Evolutionary conservation across 2,888 invertebrate genomes (phyloP), one percentile per base, ranked within the genome.

Genomic region (Beris chalybata): DNA sequence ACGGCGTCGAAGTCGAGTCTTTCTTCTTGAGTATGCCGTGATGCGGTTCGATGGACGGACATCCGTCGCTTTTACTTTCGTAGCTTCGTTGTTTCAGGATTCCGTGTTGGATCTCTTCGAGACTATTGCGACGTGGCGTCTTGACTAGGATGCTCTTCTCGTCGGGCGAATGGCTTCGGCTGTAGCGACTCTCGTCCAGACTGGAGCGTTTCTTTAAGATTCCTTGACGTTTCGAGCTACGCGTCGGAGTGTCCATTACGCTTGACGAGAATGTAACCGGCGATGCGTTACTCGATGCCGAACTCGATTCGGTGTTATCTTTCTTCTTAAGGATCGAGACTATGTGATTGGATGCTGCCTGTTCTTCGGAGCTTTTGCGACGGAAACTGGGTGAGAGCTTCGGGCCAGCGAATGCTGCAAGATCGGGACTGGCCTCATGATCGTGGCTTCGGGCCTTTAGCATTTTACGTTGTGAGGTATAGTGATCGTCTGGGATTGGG

Each of bases 171-270:
- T 81, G 81, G 63, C 79, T 80, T 30, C 81, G 78, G 11, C 79
- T 79, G 64, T 79, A 81, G 13, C 81, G 79, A 4, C 79, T 78
- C 76, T 93, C 93, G 73, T 93, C 92, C 71, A 93, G 82, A 75
- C 92, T 92, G 66, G 91, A 87, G 43, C 92, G 87, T 81, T 92
- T 93, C 79, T 92, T 93, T 70, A 92, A 82, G 75, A 92, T 93
- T 54, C 92, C 92, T 78, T 90, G 90, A 64, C 88, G 86, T 71
- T 88, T 85, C 70, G 84, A 82, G 64, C 82, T 83, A 66, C 83
- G 82, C 66, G 85, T 84, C 38, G 86, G 84, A 13, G 86, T 85
- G 74, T 91, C 90, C 56, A 89, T 81, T 65, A 91, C 90, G 74
- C 84, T 89, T 1, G 90, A 89, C 6, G 90, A 90, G 80, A 91